phyloP scores from a whole-genome alignment of 1,140 invertebrate species.

The Dendroctonus valens region DNA sequence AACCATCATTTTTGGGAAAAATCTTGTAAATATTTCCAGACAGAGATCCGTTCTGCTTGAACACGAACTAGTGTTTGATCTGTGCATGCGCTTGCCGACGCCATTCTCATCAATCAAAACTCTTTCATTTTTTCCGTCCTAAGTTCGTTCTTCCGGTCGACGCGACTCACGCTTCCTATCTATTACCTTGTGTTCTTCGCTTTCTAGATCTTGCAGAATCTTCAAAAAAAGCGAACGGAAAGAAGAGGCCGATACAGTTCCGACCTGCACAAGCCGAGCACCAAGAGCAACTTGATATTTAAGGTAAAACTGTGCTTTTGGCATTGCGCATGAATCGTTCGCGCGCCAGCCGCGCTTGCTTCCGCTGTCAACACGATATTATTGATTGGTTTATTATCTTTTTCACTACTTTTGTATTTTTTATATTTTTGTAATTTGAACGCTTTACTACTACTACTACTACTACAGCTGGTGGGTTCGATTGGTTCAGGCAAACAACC shows the following conservation, averaged over 20 bases:
- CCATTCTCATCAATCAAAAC: slow-evolving; percentile 8
- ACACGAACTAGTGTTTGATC: not conserved
- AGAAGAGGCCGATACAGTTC: slow-evolving; percentile 87
- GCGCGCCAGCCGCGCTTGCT: slow-evolving; percentile 45
- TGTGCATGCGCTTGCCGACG: slow-evolving; percentile 27
- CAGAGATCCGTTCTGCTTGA: too few species aligned
- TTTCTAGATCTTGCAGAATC: slow-evolving; percentile 96
- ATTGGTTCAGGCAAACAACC: too few species aligned
- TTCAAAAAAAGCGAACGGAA: slow-evolving; percentile 94
- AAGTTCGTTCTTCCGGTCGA: slow-evolving; percentile 48
- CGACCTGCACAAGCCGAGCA: slow-evolving; percentile 82
- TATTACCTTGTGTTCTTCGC: slow-evolving; percentile 72
- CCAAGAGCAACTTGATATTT: slow-evolving; percentile 94
- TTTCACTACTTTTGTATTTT: slow-evolving; percentile 5
- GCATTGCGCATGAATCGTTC: slow-evolving; percentile 47
- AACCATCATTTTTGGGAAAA: too few species aligned
- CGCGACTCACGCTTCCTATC: slow-evolving; percentile 56
- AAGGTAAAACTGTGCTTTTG: slow-evolving; percentile 75
- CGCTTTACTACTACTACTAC: too few species aligned
- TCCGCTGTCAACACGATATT: slow-evolving; percentile 27
- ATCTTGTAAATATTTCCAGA: too few species aligned
- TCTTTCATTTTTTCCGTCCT: slow-evolving; percentile 35
- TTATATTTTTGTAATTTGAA: slow-evolving; percentile 24
- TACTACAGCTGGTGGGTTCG: too few species aligned
- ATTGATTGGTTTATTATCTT: not conserved